Conservation (phyloP, 2,888 invertebrate genomes). For the Orthosia cruda region DNA sequence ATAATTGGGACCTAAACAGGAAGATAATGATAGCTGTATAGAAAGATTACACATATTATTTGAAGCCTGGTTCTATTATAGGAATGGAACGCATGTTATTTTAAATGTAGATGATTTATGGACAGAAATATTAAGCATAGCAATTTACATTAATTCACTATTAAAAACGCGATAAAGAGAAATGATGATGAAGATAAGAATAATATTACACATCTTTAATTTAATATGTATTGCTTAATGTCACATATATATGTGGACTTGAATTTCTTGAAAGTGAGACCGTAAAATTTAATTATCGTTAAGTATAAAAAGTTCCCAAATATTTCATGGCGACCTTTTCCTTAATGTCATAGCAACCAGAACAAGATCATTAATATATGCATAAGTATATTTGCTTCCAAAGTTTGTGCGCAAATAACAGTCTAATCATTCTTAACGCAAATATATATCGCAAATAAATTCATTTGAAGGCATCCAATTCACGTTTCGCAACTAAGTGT, state of each 20-base stretch:
- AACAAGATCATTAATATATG: conserved; percentile 21
- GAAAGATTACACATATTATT: background rate
- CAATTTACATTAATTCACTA: conserved; percentile 36
- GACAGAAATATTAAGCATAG: conserved; percentile 7
- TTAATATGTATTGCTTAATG: conserved; percentile 20
- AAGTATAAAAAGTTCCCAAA: conserved; percentile 2
- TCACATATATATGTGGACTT: conserved; percentile 17
- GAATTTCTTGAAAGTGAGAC: conserved; percentile 8
- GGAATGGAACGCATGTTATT: background rate
- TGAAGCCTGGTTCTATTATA: background rate
- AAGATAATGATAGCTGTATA: background rate
- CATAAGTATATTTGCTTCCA: conserved; percentile 19
- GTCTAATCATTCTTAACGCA: conserved; percentile 22
- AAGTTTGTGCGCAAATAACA: conserved; percentile 30
- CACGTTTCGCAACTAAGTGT: conserved; percentile 75
- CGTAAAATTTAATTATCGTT: conserved; percentile 44
- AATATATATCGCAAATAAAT: conserved; percentile 58
- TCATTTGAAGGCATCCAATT: conserved; percentile 52
- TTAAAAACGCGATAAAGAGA: conserved; percentile 42
- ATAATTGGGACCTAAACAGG: background rate
- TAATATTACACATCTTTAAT: conserved; percentile 8
- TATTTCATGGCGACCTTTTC: conserved; percentile 5
- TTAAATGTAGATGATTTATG: background rate
- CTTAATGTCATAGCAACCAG: conserved; percentile 6
- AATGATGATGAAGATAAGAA: conserved; percentile 34